Evolutionary conservation across 2,888 invertebrate genomes (phyloP), one percentile per base, ranked within the genome.

Genomic region (Plusia festucae): DNA sequence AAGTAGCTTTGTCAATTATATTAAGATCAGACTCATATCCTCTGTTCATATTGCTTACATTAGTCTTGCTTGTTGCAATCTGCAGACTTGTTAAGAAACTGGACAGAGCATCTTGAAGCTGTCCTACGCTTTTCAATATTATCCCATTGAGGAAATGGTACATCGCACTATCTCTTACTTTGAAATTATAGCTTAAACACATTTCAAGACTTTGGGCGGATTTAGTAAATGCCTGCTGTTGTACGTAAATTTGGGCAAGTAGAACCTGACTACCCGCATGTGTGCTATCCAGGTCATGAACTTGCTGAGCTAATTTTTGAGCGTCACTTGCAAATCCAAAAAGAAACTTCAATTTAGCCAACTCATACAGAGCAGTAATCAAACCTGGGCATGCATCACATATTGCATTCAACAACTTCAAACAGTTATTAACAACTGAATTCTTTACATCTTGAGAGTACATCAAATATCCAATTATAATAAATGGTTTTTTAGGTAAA

Each of bases 121-220:
- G 96, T 18, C 97, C 96, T 60, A 96, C 96, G 79, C 97, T 96
- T 86, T 98, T 98, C 75, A 98, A 96, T 56, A 99, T 97, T 27
- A 98, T 95, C 0, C 99, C 99, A 76, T 97, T 96, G 0, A 99
- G 96, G 70, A 99, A 96, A 91, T 99, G 98, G 87, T 98, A 99
- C 87, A 98, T 95, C 0, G 99, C 98, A 90, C 98, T 97, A 68
- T 99, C 99, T 74, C 99, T 95, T 0, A 99, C 97, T 91, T 98
- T 97, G 87, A 99, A 99, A 90, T 99, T 98, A 85, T 98, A 97
- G 85, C 99, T 99, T 15, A 99, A 93, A 64, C 98, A 98, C 75
- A 98, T 96, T 92, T 99, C 99, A 53, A 99, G 93, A 62, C 97
- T 97, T 88, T 98, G 98, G 13, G 97, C 96, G 0, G 99, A 99